These are phyloP conservation scores for Rhynchonycteris naso DNA, from an alignment of 2,797 vertebrate species.

Conservation along the genomic window DNA sequence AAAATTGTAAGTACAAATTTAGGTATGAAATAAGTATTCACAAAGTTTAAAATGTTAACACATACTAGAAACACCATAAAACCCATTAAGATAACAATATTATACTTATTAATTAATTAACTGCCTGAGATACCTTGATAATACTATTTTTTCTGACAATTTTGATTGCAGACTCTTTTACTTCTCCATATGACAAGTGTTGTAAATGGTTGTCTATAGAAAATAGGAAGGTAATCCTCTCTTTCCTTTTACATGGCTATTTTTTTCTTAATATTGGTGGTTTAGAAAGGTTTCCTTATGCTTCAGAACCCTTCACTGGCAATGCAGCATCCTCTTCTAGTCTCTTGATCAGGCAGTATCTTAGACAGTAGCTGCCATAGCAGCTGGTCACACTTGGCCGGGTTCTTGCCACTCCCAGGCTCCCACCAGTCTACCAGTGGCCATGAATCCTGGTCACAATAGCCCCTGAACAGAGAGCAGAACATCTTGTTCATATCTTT, in stretches of 20 bases:
- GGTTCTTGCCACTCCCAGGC: not conserved
- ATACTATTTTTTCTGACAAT: not conserved
- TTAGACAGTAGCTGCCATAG: not conserved
- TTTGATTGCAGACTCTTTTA: not conserved
- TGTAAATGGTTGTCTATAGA: not conserved
- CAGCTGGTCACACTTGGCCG: not conserved
- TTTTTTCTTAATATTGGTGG: not conserved
- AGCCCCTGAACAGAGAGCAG: not conserved
- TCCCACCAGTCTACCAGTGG: not conserved
- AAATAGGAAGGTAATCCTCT: not conserved
- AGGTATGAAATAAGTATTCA: not conserved
- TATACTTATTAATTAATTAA: not conserved
- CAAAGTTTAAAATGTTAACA: not conserved
- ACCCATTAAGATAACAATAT: not conserved
- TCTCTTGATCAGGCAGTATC: not conserved
- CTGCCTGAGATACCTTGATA: not conserved
- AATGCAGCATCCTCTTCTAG: rapidly evolving
- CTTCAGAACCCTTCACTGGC: not conserved
- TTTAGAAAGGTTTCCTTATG: not conserved
- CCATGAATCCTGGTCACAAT: too few species aligned
- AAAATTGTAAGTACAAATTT: not conserved
- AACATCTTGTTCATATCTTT: not conserved
- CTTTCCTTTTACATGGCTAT: not conserved
- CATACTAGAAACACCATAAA: not conserved
- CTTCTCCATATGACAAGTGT: not conserved